Percentiles rank a stretch among this genome's conserved stretches.
phyloP scores from a whole-genome alignment of 2,888 invertebrate species.

The Melanchra persicariae region DNA sequence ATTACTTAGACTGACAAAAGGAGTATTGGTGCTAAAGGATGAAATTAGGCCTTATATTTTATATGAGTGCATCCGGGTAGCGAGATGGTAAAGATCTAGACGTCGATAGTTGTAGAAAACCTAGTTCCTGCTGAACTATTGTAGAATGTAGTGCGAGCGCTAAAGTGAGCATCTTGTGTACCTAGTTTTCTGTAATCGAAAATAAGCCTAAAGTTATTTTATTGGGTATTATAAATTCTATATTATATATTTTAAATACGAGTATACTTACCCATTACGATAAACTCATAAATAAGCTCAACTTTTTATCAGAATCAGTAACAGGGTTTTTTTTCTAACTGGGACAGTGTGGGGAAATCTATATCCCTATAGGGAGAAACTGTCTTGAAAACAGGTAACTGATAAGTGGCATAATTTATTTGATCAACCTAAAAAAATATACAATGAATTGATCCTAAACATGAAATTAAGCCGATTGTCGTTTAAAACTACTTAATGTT shows the following conservation, averaged over 20 bases:
- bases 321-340: neutral
- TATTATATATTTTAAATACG: constrained; percentile 21
- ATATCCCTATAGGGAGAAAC: neutral
- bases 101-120: constrained; percentile 65
- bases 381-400: neutral
- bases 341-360: neutral
- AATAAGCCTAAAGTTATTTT: constrained; percentile 27
- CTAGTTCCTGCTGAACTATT: constrained; percentile 46
- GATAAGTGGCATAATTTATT: too few species aligned
- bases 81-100: constrained; percentile 51
- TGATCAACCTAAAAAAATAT: too few species aligned
- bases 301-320: constrained; percentile 21
- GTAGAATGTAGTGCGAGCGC: constrained; percentile 17
- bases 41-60: constrained; percentile 68
- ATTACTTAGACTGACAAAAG: constrained; percentile 76
- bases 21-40: constrained; percentile 71
- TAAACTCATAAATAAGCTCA: constrained; percentile 29
- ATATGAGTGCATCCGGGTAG: constrained; percentile 39
- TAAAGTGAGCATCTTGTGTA: constrained; percentile 20
- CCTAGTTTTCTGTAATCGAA: constrained; percentile 14
- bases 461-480: neutral
- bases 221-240: constrained; percentile 12
- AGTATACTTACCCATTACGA: neutral
- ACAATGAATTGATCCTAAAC: neutral
- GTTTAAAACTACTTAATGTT: neutral